Percentiles rank a stretch among this genome's conserved stretches.
These are phyloP conservation scores for Osmerus mordax DNA, from an alignment of 2,113 vertebrate genomes.

Conservation along the genomic window DNA sequence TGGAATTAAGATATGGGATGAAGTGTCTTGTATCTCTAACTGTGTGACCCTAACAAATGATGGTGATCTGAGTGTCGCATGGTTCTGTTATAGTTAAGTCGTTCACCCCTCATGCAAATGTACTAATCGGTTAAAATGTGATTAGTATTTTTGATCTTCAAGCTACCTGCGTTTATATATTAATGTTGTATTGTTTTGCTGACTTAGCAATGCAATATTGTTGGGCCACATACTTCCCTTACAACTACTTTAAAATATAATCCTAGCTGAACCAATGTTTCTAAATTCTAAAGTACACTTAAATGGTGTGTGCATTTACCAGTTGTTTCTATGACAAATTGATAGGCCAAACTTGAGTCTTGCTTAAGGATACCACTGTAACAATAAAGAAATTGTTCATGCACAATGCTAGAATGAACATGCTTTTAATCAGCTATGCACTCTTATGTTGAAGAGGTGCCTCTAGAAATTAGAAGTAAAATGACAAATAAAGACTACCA, in stretches of 20 bases:
- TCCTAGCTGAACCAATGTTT: conserved; percentile 53
- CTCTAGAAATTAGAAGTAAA: conserved; percentile 56
- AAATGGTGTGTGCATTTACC: conserved; percentile 40
- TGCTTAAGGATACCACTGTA: conserved; percentile 56
- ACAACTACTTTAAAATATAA: conserved; percentile 39
- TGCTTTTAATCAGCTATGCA: conserved; percentile 54
- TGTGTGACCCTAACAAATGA: conserved; percentile 43
- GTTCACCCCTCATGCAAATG: not conserved
- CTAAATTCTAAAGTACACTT: conserved; percentile 22
- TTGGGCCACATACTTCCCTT: conserved; percentile 63
- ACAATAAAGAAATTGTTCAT: conserved; percentile 25
- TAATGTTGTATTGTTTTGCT: conserved; percentile 49
- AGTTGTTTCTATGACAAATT: conserved; percentile 57
- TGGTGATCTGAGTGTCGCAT: conserved; percentile 62
- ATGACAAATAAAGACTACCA: conserved; percentile 51
- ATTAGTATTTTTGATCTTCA: conserved; percentile 39
- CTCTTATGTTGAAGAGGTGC: conserved; percentile 54
- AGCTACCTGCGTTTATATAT: conserved; percentile 32
- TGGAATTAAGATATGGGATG: conserved; percentile 47
- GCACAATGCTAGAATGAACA: conserved; percentile 52
- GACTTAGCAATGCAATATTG: conserved; percentile 50
- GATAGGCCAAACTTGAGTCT: conserved; percentile 35
- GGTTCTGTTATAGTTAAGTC: conserved; percentile 42
- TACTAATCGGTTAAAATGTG: conserved; percentile 1
- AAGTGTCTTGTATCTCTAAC: conserved; percentile 50